Conservation (phyloP, 2,797 vertebrate genomes). For the Threskiornis aethiopicus region DNA sequence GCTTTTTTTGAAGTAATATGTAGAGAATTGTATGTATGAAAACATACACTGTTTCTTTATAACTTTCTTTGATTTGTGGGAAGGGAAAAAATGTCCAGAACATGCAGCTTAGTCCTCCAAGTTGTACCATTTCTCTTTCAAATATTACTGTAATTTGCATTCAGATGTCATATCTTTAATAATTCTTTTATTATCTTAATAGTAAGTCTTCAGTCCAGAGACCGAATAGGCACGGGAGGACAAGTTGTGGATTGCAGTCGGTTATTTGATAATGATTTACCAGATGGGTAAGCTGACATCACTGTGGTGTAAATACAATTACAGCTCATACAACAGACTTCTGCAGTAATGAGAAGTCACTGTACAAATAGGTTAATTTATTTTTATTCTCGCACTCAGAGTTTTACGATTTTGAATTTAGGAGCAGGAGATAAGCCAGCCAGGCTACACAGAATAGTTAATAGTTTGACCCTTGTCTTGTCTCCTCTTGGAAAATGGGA, state of each 20-base stretch:
- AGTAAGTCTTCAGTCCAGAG: constrained; percentile 96
- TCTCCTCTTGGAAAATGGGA: neutral
- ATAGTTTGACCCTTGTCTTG: neutral
- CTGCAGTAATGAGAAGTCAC: neutral
- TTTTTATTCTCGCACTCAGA: neutral
- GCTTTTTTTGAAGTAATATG: neutral
- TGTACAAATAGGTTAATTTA: neutral
- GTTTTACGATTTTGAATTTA: neutral
- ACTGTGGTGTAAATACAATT: neutral
- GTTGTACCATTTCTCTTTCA: neutral
- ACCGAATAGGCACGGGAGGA: constrained; percentile 92
- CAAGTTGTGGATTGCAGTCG: constrained; percentile 96
- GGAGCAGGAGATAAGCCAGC: neutral
- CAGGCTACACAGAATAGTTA: neutral
- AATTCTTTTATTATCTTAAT: constrained; percentile 57
- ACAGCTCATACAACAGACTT: neutral
- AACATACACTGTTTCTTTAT: neutral
- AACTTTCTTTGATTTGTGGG: neutral
- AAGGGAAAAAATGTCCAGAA: neutral
- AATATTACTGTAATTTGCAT: neutral
- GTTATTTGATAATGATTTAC: constrained; percentile 93
- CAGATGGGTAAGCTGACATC: constrained; percentile 86
- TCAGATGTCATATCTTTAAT: constrained; percentile 20
- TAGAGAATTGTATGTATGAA: neutral
- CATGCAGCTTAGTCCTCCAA: neutral